Evolutionary conservation across 2,113 vertebrate genomes (phyloP).

Genomic region (Lycaon pictus): DNA sequence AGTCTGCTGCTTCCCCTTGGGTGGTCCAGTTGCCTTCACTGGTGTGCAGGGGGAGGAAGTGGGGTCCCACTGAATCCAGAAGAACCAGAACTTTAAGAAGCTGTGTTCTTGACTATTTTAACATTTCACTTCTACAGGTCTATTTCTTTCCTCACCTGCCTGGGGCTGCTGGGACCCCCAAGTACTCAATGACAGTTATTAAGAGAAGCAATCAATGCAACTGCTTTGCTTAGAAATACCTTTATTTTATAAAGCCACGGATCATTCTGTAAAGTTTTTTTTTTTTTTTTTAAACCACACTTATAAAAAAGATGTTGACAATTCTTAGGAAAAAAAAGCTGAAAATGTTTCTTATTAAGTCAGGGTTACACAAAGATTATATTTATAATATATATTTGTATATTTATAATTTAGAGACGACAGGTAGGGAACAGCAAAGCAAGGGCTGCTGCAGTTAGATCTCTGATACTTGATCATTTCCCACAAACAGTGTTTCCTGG

Average conservation of each 20-base stretch:
- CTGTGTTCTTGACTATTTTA: background rate
- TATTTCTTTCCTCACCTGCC: background rate
- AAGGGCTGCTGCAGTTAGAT: conserved; percentile 87
- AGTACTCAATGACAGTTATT: background rate
- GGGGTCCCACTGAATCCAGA: background rate
- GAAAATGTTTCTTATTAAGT: conserved; percentile 87
- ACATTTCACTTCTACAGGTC: background rate
- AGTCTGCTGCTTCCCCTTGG: background rate
- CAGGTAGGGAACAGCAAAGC: conserved; percentile 69
- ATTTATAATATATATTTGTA: conserved; percentile 89
- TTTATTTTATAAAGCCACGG: conserved; percentile 95
- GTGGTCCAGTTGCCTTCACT: background rate
- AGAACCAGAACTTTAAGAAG: background rate
- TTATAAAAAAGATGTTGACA: conserved; percentile 94
- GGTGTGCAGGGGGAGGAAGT: background rate
- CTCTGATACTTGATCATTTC: conserved; percentile 94
- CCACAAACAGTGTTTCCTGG: conserved; percentile 97
- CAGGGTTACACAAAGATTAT: conserved; percentile 90
- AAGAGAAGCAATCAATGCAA: conserved; percentile 74
- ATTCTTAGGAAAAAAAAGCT: conserved; percentile 88
- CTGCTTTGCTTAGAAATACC: conserved; percentile 92
- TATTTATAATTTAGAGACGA: conserved; percentile 86
- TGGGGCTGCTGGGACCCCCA: background rate
- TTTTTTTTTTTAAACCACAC: conserved; percentile 90
- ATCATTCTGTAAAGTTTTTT: conserved; percentile 92